Evolutionary conservation across 2,797 vertebrate genomes (phyloP).

Genomic region (Xenopus petersii): DNA sequence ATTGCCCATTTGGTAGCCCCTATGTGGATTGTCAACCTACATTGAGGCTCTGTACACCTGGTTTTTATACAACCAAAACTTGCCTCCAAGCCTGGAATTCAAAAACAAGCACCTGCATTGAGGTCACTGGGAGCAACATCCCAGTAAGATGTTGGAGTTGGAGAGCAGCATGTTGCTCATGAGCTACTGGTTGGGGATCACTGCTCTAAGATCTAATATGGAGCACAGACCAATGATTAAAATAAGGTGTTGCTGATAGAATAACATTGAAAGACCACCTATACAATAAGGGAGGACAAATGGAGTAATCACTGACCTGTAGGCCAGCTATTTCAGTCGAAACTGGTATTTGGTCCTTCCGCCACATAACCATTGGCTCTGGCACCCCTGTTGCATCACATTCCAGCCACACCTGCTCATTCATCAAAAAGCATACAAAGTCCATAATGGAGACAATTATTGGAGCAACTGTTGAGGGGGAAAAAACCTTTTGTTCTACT

Average conservation of each 20-base stretch:
- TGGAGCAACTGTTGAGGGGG: slow-evolving; percentile 51
- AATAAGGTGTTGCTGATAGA: too few relatives aligned
- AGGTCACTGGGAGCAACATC: too few relatives aligned
- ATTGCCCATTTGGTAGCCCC: too few relatives aligned
- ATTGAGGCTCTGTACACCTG: too few relatives aligned
- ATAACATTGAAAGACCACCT: background rate
- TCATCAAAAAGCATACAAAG: slow-evolving; percentile 40
- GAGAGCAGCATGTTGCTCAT: too few relatives aligned
- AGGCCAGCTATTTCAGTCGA: slow-evolving; percentile 32
- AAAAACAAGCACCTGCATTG: too few relatives aligned
- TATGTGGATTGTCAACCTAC: too few relatives aligned
- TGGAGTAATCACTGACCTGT: slow-evolving; percentile 54
- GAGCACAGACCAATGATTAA: background rate
- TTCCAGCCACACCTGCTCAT: slow-evolving; percentile 50
- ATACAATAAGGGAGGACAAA: background rate
- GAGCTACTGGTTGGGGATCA: too few relatives aligned
- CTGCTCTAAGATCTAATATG: background rate
- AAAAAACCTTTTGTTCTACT: background rate
- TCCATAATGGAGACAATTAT: slow-evolving; percentile 53
- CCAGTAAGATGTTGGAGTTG: too few relatives aligned
- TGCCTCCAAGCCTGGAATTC: too few relatives aligned
- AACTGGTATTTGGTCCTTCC: slow-evolving; percentile 62
- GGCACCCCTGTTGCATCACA: slow-evolving; percentile 58
- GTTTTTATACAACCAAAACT: too few relatives aligned
- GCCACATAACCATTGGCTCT: slow-evolving; percentile 59